Evolutionary conservation across 2,888 invertebrate species (phyloP).

Genomic region (Drosophila algonquin): DNA sequence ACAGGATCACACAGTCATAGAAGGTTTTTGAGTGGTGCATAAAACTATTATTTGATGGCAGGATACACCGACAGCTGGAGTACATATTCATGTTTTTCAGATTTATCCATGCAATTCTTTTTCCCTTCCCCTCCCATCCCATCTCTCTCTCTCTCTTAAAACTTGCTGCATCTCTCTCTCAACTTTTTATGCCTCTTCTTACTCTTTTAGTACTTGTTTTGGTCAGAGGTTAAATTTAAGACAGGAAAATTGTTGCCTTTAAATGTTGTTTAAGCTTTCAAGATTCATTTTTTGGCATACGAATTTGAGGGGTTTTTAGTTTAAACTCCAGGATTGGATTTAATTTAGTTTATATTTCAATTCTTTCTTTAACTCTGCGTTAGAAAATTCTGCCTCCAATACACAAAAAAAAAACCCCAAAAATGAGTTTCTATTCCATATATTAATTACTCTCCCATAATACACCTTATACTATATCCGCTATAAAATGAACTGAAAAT

Average conservation of each 20-base stretch:
- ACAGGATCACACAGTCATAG: constrained; percentile 30
- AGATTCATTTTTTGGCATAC: neutral
- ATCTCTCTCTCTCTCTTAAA: neutral
- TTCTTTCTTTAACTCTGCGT: too few species aligned
- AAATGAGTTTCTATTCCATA: neutral
- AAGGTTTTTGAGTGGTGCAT: constrained; percentile 35
- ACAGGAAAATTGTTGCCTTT: constrained; percentile 18
- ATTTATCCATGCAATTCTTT: constrained; percentile 25
- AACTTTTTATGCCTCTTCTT: neutral
- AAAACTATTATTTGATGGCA: constrained; percentile 45
- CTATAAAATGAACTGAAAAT: neutral
- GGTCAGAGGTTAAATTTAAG: constrained; percentile 11
- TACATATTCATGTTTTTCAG: constrained; percentile 17
- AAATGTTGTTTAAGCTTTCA: neutral
- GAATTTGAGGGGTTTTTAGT: too few species aligned
- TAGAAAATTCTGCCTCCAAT: too few species aligned
- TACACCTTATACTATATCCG: neutral
- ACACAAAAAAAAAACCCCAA: neutral
- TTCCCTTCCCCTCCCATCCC: neutral
- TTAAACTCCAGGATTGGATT: too few species aligned
- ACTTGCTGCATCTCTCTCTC: neutral
- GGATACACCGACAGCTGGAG: constrained; percentile 22
- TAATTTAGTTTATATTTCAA: neutral
- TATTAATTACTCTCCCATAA: neutral
- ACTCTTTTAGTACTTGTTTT: neutral